Evolutionary conservation across 2,797 vertebrate species (phyloP).

Genomic region (Premnoplex brunnescens): DNA sequence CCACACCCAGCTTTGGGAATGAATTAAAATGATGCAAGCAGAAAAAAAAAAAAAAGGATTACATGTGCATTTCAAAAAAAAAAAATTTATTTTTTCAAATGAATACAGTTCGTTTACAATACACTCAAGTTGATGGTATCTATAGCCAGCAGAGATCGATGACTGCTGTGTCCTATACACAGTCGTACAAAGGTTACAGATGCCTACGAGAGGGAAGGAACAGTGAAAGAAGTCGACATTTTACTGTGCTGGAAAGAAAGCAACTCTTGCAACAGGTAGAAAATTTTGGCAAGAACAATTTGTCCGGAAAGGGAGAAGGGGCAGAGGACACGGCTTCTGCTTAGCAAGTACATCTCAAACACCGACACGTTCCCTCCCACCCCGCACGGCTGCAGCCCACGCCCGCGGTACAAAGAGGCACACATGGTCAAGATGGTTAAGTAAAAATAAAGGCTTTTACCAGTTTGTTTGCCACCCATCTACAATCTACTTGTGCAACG

Average conservation of each 20-base stretch:
- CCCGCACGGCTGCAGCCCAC: conserved; percentile 63
- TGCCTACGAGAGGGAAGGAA: conserved; percentile 47
- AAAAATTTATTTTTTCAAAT: conserved; percentile 39
- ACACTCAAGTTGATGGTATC: conserved; percentile 46
- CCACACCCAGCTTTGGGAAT: background rate
- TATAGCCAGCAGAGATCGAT: conserved; percentile 54
- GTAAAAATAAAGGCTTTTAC: conserved; percentile 75
- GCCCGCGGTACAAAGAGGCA: conserved; percentile 78
- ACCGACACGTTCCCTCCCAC: conserved; percentile 12
- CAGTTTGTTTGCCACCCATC: conserved; percentile 41
- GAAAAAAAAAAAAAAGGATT: background rate
- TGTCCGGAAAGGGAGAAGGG: conserved; percentile 46
- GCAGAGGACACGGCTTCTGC: conserved; percentile 64
- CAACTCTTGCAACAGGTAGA: conserved; percentile 62
- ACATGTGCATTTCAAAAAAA: conserved; percentile 33
- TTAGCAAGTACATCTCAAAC: conserved; percentile 65
- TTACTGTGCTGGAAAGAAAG: conserved; percentile 66
- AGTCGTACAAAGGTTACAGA: conserved; percentile 47
- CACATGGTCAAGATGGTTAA: conserved; percentile 76
- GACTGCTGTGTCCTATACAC: conserved; percentile 34
- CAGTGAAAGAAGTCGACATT: conserved; percentile 42
- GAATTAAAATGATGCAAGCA: background rate
- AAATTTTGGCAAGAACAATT: conserved; percentile 77
- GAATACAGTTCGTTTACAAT: conserved; percentile 44
- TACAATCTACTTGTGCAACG: conserved; percentile 46